These are phyloP conservation scores for Sylvicola cinctus DNA, from an alignment of 2,888 invertebrate species.

Conservation along the genomic window DNA sequence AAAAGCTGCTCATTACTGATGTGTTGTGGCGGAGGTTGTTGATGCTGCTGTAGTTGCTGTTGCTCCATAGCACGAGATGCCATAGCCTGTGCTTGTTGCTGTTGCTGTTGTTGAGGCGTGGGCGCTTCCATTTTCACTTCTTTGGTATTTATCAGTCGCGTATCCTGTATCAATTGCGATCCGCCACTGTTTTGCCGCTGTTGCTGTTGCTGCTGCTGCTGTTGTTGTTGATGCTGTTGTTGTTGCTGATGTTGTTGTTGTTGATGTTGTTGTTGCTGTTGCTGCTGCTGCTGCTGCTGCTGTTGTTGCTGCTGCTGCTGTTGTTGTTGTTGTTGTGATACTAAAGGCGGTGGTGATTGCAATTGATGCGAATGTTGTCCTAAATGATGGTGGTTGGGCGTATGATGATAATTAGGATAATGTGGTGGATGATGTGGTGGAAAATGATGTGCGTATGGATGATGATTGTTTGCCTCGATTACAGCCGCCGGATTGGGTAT, in stretches of 20 bases:
- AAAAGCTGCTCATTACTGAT: constrained; percentile 21
- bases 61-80: constrained; percentile 15
- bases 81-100: constrained; percentile 22
- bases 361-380: no score
- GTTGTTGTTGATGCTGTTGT: constrained; percentile 11
- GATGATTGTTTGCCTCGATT: no score
- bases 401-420: no score
- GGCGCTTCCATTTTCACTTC: no score
- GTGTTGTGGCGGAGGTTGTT: constrained; percentile 15
- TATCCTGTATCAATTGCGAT: constrained; percentile 7
- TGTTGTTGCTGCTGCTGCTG: constrained; percentile 16
- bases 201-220: constrained; percentile 15
- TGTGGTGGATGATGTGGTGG: no score
- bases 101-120: constrained; percentile 16
- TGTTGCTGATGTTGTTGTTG: constrained; percentile 16
- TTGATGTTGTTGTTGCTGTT: constrained; percentile 15
- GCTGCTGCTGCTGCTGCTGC: constrained; percentile 14
- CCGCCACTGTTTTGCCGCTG: constrained; percentile 13
- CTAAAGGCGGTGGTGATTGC: no score
- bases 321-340: constrained; percentile 11
- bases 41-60: constrained; percentile 9
- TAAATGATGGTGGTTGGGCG: no score
- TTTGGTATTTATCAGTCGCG: constrained; percentile 4
- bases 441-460: no score
- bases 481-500: no score